Percentiles rank a stretch among this genome's conserved stretches.
phyloP scores from a whole-genome alignment of 2,888 invertebrate genomes.

The Tipula unca region DNA sequence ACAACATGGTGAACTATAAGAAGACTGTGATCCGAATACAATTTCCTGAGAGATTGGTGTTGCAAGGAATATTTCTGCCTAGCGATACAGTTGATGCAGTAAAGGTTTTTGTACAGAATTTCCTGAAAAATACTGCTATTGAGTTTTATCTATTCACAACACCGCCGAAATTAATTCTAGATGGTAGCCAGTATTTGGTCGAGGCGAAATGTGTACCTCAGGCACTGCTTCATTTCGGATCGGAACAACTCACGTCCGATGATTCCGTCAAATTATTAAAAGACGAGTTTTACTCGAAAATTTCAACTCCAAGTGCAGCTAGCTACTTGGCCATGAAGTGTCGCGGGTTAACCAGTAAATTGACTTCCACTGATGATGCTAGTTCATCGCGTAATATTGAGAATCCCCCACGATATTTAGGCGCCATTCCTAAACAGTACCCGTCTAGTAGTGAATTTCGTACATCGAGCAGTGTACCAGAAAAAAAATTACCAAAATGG shows the following conservation, averaged over 20 bases:
- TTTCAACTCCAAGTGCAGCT: slow-evolving; percentile 59
- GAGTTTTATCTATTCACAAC: slow-evolving; percentile 75
- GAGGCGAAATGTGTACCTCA: slow-evolving; percentile 71
- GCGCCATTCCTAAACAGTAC: background rate
- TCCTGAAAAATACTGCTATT: slow-evolving; percentile 54
- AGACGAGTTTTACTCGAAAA: slow-evolving; percentile 50
- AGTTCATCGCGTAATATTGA: background rate
- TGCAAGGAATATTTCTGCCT: slow-evolving; percentile 80
- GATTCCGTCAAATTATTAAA: slow-evolving; percentile 46
- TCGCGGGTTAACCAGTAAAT: background rate
- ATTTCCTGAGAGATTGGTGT: slow-evolving; percentile 76
- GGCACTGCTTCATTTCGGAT: slow-evolving; percentile 65
- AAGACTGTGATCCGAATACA: slow-evolving; percentile 72
- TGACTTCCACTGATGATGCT: background rate
- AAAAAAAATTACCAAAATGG: slow-evolving; percentile 8
- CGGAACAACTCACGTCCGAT: slow-evolving; percentile 37
- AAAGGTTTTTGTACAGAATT: slow-evolving; percentile 62
- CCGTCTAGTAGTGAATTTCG: background rate
- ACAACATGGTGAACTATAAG: slow-evolving; percentile 58
- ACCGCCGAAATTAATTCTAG: slow-evolving; percentile 67
- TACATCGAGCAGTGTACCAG: background rate
- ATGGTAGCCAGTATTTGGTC: slow-evolving; percentile 52
- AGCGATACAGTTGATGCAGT: slow-evolving; percentile 63
- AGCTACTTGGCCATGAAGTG: slow-evolving; percentile 57
- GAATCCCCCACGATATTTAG: background rate